Conservation (phyloP, 2,113 vertebrate genomes). For the Datnioides undecimradiatus region DNA sequence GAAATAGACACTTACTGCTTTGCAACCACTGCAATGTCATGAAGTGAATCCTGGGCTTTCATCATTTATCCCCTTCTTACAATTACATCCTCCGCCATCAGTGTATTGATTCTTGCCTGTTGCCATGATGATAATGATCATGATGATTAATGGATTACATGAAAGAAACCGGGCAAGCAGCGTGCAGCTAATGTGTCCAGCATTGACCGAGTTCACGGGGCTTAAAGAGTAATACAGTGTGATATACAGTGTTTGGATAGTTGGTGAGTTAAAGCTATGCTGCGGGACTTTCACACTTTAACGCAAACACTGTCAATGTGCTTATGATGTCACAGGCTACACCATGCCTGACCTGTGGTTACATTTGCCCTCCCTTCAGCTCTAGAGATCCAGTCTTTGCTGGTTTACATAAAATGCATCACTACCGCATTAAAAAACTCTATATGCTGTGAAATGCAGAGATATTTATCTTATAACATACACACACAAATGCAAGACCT, state of each 20-base stretch:
- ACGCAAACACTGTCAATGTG: no score
- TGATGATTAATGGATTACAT: conserved; percentile 50
- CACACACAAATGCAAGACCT: no score
- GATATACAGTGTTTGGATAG: neutral
- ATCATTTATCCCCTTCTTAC: conserved; percentile 11
- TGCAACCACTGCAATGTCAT: neutral
- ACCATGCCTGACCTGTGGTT: no score
- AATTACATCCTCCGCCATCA: neutral
- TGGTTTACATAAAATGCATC: no score
- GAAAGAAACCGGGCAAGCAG: conserved; percentile 47
- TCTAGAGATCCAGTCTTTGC: no score
- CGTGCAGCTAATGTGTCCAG: conserved; percentile 21
- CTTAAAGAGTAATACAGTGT: neutral
- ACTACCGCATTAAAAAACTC: no score
- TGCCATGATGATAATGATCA: conserved; percentile 33
- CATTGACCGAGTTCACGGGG: neutral
- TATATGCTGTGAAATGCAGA: no score
- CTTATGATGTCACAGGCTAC: no score
- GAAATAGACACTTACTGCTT: neutral
- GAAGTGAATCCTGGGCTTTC: neutral
- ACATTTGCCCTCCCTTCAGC: no score
- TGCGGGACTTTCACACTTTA: no score
- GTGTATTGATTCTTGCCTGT: conserved; percentile 43
- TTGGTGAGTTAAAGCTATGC: neutral
- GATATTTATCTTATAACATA: no score